Evolutionary conservation across 2,113 vertebrate species (phyloP), one percentile per base, ranked within the genome.

Genomic region (Tragelaphus imberbis): DNA sequence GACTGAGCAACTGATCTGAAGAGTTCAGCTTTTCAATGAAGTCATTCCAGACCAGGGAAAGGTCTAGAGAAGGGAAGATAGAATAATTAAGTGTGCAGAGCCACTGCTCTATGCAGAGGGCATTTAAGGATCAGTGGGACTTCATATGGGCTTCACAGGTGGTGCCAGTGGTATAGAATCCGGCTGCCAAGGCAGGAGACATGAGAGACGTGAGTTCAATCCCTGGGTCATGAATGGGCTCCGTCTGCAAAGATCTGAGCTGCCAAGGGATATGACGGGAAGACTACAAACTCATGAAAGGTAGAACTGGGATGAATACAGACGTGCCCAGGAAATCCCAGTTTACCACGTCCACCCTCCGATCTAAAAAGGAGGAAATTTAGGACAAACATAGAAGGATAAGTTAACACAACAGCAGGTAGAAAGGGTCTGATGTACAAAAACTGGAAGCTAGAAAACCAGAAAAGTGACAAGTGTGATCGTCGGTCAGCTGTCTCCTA

Each of bases 271-370:
- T 14, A 17, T 1, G 59, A 81, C 2, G 2, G n/a, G 16, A 58
- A 30, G 55, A 21, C 75, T 27, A 12, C 6, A 9, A 71, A 79
- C 36, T 94, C 89, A 61, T 59, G 7, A 55, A n/a, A 55, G 19
- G 7, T 0, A 79, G 2, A 16, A 3, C 7, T 3, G 4, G 47
- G 81, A 25, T 40, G 75, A 79, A 86, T 55, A 55, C 2, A 49
- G 59, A 27, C 65, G 5, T 51, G 85, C 12, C 49, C 90, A 10
- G 40, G 44, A 56, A 61, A 88, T 27, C 27, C 81, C 56, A 23
- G 28, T 8, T 30, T 3, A 30, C 85, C 55, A 4, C 0, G 0
- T 16, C 1, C 2, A 15, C 9, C 28, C 30, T 81, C 6, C 3
- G 40, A 9, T 17, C 65, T 14, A 2, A 49, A 56, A 82, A 53